Percentiles rank a stretch among this genome's conserved stretches.
phyloP scores from a whole-genome alignment of 2,888 invertebrate genomes.

The Dermolepida albohirtum region DNA sequence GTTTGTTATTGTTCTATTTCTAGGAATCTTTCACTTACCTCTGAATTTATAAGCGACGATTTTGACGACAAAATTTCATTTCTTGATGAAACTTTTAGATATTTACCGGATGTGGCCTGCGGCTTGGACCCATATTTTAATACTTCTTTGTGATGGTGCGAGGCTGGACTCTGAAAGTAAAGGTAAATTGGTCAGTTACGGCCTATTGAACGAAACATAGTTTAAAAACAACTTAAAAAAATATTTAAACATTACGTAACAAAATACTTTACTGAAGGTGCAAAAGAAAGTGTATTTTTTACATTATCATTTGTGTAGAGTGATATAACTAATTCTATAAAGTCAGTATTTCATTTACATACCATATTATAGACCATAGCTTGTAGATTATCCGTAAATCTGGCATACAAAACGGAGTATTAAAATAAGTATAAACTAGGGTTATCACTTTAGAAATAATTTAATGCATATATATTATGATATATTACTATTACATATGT shows the following conservation, averaged over 20 bases:
- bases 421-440: constrained; percentile 3
- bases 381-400: constrained; percentile 27
- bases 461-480: too few relatives aligned
- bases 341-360: constrained; percentile 2
- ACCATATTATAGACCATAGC: constrained; percentile 23
- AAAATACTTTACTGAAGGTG: too few relatives aligned
- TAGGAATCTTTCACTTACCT: constrained; percentile 59
- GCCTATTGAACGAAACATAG: neutral
- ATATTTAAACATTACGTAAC: neutral
- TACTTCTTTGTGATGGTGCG: constrained; percentile 63
- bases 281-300: too few relatives aligned
- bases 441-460: neutral
- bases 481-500: too few relatives aligned
- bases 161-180: constrained; percentile 62
- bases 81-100: constrained; percentile 60
- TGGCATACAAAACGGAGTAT: constrained; percentile 17
- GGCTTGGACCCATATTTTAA: constrained; percentile 61
- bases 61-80: constrained; percentile 61
- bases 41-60: constrained; percentile 60
- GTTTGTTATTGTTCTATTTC: too few relatives aligned
- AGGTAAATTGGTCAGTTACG: neutral
- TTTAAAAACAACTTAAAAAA: neutral
- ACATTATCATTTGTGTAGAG: too few relatives aligned
- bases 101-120: constrained; percentile 58
- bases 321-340: too few relatives aligned